Evolutionary conservation across 2,797 vertebrate genomes (phyloP).

Genomic region (Streptopelia turtur): DNA sequence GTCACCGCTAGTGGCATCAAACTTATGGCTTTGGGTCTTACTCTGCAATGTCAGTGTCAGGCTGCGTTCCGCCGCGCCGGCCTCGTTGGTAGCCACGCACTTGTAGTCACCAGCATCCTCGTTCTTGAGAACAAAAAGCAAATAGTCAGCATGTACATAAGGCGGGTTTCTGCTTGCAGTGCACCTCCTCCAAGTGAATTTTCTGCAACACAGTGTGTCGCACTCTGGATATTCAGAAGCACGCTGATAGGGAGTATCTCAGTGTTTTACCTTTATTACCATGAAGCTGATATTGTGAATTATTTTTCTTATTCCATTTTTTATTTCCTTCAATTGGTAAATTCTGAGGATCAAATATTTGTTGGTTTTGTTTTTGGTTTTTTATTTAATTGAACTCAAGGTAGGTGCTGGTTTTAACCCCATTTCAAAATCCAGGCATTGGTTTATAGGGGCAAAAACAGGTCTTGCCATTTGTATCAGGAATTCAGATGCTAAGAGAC

Average conservation of each 20-base stretch:
- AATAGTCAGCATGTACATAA: neutral
- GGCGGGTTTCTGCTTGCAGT: neutral
- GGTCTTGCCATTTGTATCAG: neutral
- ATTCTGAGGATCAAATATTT: neutral
- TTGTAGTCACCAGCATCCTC: conserved; percentile 95
- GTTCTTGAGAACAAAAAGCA: conserved; percentile 74
- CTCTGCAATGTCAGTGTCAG: conserved; percentile 90
- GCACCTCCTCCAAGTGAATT: neutral
- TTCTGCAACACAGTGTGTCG: neutral
- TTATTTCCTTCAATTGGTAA: neutral
- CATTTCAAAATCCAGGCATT: neutral
- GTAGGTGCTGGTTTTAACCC: neutral
- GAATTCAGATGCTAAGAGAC: neutral
- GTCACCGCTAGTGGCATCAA: neutral
- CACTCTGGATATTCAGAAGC: neutral
- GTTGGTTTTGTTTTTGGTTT: too few species aligned
- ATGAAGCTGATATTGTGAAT: neutral
- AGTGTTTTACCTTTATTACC: neutral
- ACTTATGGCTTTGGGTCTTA: conserved; percentile 74
- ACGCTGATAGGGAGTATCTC: neutral
- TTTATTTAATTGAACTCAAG: neutral
- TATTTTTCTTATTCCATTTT: neutral
- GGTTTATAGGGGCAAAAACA: neutral
- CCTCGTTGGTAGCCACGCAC: conserved; percentile 94
- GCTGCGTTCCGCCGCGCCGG: conserved; percentile 88